Evolutionary conservation across 2,113 vertebrate species (phyloP), one percentile per base, ranked within the genome.

Genomic region (Craseonycteris thonglongyai): DNA sequence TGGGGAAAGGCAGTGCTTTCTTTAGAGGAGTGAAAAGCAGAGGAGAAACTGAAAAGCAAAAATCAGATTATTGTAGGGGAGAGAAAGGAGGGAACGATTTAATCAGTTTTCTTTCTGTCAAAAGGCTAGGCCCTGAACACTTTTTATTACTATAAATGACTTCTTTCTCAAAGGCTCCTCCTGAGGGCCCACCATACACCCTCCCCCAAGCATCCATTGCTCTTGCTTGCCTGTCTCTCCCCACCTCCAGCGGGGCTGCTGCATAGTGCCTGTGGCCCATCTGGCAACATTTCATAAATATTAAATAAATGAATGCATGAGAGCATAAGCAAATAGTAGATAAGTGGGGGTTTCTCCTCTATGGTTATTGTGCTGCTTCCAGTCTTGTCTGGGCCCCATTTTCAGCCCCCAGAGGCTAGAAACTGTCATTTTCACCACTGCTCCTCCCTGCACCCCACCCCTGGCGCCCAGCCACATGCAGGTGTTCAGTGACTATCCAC

Each of bases 111-210:
- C 35, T 78, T 26, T 8, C 33, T 78, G 30, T n/a, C n/a, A n/a
- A n/a, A n/a, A n/a, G n/a, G 61, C 24, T 78, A 42, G 71, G 45
- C 16, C 11, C 71, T 56, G 26, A 28, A 28, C 5, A 16, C 18
- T 74, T 81, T 47, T 26, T 33, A 38, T 63, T 49, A 12, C 56
- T 35, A 45, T 13, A 68, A 72, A 72, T 58, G 2, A 13, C 30
- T 33, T 12, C 15, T 30, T 75, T 82, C 33, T 47, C 8, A 1
- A 19, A 18, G 47, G 11, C 21, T 18, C 11, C 40, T 45, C 24
- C 15, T 26, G 13, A 3, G 35, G 12, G 2, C 11, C 33, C 14
- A n/a, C n/a, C n/a, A n/a, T n/a, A n/a, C n/a, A n/a, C n/a, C n/a
- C n/a, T n/a, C n/a, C n/a, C n/a, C n/a, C n/a, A n/a, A n/a, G n/a